A percentile compares a stretch with the other conserved stretches of the same genome.
These are phyloP conservation scores for Heliconius charithonia DNA, from an alignment of 2,888 invertebrate species.

Conservation along the genomic window DNA sequence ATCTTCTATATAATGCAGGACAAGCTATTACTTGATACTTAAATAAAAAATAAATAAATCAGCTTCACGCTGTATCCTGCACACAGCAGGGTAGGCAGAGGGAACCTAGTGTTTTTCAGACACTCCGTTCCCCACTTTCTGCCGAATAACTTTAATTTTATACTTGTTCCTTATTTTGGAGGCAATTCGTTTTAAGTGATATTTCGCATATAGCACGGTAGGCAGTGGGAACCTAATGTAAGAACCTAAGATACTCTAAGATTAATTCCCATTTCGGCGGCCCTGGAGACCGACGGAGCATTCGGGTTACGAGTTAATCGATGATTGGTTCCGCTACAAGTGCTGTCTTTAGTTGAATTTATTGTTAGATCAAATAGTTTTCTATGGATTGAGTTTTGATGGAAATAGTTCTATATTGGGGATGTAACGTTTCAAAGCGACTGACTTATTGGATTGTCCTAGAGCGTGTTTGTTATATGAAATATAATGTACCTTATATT, in stretches of 20 bases:
- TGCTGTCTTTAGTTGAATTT: constrained; percentile 21
- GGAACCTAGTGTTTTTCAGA: too few species aligned
- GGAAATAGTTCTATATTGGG: constrained; percentile 14
- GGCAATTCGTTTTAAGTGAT: not conserved
- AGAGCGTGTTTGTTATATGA: not conserved
- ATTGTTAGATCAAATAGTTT: constrained; percentile 25
- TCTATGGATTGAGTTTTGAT: constrained; percentile 12
- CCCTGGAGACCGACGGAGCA: constrained; percentile 2
- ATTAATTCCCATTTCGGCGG: too few species aligned
- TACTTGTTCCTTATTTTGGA: not conserved
- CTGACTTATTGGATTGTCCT: not conserved
- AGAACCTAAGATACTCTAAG: not conserved
- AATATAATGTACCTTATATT: not conserved
- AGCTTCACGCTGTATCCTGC: too few species aligned
- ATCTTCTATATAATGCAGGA: not conserved
- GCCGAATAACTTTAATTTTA: too few species aligned
- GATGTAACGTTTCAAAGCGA: not conserved
- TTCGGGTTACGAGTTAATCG: constrained; percentile 35
- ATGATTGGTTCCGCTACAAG: constrained; percentile 27
- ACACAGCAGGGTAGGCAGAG: too few species aligned
- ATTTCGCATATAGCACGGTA: not conserved
- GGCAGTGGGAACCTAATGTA: too few species aligned
- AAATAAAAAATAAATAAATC: too few species aligned
- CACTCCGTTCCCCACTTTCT: too few species aligned
- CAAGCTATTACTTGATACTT: not conserved